Evolutionary conservation across 2,113 vertebrate genomes (phyloP).

Genomic region (Hippopotamus amphibius): DNA sequence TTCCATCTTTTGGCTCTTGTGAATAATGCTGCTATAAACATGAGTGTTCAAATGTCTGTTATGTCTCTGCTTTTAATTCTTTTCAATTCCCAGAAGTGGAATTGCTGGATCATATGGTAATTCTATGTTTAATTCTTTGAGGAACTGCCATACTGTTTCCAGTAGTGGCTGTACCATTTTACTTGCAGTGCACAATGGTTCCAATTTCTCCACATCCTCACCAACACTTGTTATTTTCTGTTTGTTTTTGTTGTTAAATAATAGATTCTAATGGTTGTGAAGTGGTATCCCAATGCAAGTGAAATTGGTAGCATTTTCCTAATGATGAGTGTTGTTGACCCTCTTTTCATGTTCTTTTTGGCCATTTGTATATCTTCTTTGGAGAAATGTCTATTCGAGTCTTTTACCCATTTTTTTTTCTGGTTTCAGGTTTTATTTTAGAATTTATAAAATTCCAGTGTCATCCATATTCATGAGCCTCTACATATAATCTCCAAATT

Average conservation of each 20-base stretch:
- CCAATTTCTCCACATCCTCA: not conserved
- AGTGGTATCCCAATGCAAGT: not conserved
- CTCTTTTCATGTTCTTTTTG: not conserved
- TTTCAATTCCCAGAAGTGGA: not conserved
- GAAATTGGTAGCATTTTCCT: not conserved
- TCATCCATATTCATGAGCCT: slow-evolving; percentile 93
- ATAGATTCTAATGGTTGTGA: not conserved
- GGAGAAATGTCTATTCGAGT: not conserved
- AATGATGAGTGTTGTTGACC: not conserved
- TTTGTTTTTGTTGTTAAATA: not conserved
- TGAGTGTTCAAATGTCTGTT: not conserved
- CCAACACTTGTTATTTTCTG: not conserved
- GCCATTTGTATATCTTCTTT: not conserved
- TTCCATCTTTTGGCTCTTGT: not conserved
- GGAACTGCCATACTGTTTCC: not conserved
- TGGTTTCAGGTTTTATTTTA: slow-evolving; percentile 92
- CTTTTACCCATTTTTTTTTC: not conserved
- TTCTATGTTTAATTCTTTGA: not conserved
- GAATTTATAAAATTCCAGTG: slow-evolving; percentile 98
- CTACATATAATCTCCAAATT: slow-evolving; percentile 96
- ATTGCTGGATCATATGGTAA: not conserved
- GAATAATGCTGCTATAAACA: not conserved
- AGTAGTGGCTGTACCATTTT: not conserved
- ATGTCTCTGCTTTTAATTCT: not conserved
- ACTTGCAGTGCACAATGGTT: not conserved